These are phyloP conservation scores for Chionodraco myersi DNA, from an alignment of 2,113 vertebrate genomes.

Conservation along the genomic window DNA sequence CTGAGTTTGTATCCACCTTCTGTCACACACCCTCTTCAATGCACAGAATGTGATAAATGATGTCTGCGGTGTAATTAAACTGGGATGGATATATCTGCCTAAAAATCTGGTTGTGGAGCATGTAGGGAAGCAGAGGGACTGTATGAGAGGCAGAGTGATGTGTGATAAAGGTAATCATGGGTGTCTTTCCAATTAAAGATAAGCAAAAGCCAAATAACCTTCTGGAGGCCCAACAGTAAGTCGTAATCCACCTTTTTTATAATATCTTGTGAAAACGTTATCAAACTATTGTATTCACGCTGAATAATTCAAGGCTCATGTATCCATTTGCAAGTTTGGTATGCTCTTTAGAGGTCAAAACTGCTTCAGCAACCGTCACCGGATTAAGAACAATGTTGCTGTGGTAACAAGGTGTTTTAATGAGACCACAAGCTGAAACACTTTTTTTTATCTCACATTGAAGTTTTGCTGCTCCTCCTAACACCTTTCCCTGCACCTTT, in stretches of 20 bases:
- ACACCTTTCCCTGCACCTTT: too few species aligned
- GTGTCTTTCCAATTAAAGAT: constrained; percentile 23
- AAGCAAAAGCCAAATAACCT: constrained; percentile 8
- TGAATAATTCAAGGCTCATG: background rate
- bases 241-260: background rate
- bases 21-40: background rate
- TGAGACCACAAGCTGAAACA: background rate
- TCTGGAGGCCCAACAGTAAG: background rate
- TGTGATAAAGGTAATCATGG: constrained; percentile 26
- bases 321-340: background rate
- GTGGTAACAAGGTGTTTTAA: background rate
- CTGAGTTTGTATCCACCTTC: constrained; percentile 2
- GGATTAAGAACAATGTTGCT: background rate
- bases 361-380: background rate
- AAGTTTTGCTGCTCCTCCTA: too few species aligned
- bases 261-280: background rate
- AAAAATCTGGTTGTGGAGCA: background rate
- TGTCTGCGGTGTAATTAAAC: constrained; percentile 19
- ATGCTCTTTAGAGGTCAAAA: background rate
- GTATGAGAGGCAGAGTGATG: constrained; percentile 12
- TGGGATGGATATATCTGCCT: constrained; percentile 8
- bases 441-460: too few species aligned
- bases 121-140: background rate
- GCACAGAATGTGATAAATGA: constrained; percentile 8
- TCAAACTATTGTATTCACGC: background rate